phyloP scores from a whole-genome alignment of 2,888 invertebrate genomes.

The Caprella mutica region DNA sequence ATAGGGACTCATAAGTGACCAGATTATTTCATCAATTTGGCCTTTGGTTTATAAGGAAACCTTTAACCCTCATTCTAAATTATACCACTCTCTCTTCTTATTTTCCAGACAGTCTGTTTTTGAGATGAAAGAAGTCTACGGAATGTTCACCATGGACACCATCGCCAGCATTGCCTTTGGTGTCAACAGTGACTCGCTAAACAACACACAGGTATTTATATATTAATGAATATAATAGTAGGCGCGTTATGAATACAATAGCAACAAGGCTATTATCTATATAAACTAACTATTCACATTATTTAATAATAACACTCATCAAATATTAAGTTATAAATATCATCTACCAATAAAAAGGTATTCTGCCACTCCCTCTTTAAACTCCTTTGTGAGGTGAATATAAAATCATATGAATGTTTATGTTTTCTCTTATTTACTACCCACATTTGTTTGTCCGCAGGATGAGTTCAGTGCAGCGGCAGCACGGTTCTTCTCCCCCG shows the following conservation, averaged over 20 bases:
- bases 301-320: no score
- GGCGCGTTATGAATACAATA: background rate
- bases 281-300: no score
- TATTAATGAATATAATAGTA: background rate
- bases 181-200: conserved; percentile 33
- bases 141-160: conserved; percentile 35
- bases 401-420: background rate
- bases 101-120: conserved; percentile 25
- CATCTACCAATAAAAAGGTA: no score
- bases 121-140: conserved; percentile 34
- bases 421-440: no score
- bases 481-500: conserved; percentile 23
- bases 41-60: background rate
- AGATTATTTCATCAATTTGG: background rate
- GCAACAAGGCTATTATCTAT: background rate
- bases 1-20: no score
- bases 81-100: no score
- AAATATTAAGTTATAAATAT: no score
- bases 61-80: no score
- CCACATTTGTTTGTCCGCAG: conserved; percentile 7
- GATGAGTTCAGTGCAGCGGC: conserved; percentile 33
- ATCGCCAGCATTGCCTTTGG: conserved; percentile 35
- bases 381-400: no score
- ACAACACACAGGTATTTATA: conserved; percentile 25
- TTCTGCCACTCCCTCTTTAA: no score